phyloP scores from a whole-genome alignment of 2,888 invertebrate genomes.

The Tricholauxania praeusta region DNA sequence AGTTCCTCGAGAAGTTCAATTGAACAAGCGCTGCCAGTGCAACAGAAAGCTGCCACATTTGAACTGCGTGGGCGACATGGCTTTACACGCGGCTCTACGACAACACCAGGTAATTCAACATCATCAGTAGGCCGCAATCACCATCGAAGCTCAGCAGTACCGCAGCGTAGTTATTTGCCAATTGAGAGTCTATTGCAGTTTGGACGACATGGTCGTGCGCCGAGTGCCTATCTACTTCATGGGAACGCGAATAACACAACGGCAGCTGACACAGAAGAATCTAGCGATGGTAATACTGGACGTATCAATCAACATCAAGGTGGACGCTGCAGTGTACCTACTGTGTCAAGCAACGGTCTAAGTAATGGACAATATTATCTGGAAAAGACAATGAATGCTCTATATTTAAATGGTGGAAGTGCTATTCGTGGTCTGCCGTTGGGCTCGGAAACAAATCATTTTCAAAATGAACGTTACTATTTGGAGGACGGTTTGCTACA shows the following conservation, averaged over 20 bases:
- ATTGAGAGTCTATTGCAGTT: constrained; percentile 63
- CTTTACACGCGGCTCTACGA: constrained; percentile 32
- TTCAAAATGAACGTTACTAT: constrained; percentile 66
- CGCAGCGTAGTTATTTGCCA: constrained; percentile 61
- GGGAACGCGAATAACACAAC: constrained; percentile 49
- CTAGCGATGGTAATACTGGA: constrained; percentile 45
- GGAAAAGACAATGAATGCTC: constrained; percentile 67
- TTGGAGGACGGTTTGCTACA: constrained; percentile 59
- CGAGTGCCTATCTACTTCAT: constrained; percentile 57
- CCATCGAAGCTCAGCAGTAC: constrained; percentile 37
- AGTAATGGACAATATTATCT: constrained; percentile 63
- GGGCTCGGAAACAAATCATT: constrained; percentile 65
- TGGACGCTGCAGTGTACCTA: constrained; percentile 64
- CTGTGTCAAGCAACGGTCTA: constrained; percentile 51
- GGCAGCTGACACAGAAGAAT: constrained; percentile 57
- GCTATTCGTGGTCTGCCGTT: constrained; percentile 64
- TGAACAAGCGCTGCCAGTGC: constrained; percentile 53
- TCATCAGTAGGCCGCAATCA: constrained; percentile 51
- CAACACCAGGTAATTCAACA: constrained; percentile 21
- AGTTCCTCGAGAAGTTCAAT: constrained; percentile 61
- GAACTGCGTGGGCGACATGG: constrained; percentile 54
- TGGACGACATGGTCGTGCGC: constrained; percentile 51
- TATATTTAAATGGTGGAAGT: constrained; percentile 61
- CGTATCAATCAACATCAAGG: constrained; percentile 52
- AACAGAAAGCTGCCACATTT: constrained; percentile 62